Evolutionary conservation across 2,797 vertebrate genomes (phyloP).

Genomic region (Simalia tracyae): DNA sequence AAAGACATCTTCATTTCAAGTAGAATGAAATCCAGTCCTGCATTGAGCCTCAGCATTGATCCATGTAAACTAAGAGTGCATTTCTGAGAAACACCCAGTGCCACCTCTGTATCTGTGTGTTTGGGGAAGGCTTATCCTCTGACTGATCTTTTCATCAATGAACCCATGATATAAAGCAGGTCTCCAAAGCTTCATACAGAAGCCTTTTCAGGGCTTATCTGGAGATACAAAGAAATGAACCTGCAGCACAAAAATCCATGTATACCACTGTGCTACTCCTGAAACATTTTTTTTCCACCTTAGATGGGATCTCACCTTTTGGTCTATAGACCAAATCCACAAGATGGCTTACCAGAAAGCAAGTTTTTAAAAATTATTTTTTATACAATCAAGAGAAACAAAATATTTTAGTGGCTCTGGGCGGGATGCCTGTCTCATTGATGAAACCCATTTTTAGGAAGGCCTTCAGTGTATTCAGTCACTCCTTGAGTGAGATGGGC

Average conservation of each 20-base stretch:
- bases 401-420: neutral
- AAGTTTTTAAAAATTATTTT: neutral
- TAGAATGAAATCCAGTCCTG: conserved; percentile 1
- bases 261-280: no score
- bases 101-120: neutral
- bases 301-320: neutral
- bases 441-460: neutral
- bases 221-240: neutral
- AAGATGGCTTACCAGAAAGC: neutral
- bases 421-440: neutral
- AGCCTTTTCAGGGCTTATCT: neutral
- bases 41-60: neutral
- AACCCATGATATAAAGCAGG: neutral
- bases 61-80: neutral
- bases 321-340: neutral
- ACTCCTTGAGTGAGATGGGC: no score
- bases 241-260: neutral
- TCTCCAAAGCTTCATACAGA: neutral
- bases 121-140: neutral
- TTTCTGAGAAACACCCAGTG: neutral
- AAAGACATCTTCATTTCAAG: neutral
- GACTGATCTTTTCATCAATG: neutral
- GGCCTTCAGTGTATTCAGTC: neutral
- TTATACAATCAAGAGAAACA: neutral
- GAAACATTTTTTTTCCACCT: neutral